Evolutionary conservation across 2,113 vertebrate genomes (phyloP).

Genomic region (Rhea pennata): DNA sequence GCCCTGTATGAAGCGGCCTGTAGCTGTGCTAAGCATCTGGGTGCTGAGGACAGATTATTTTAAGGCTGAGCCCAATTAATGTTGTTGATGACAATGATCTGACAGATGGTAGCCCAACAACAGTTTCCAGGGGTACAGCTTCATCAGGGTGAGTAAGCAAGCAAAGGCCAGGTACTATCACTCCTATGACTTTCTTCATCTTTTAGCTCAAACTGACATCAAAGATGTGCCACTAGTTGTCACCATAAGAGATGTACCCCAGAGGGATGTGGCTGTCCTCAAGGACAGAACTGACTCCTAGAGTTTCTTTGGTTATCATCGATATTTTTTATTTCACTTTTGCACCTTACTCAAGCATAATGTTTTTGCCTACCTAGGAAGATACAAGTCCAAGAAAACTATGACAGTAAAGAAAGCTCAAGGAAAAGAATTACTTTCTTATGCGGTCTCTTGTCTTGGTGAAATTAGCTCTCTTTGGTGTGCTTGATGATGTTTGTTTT

Average conservation of each 20-base stretch:
- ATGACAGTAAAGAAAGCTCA: neutral
- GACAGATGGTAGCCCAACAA: conserved; percentile 12
- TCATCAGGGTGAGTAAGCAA: neutral
- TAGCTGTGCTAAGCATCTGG: conserved; percentile 17
- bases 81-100: neutral
- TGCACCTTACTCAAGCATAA: neutral
- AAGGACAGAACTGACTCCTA: neutral
- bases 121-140: neutral
- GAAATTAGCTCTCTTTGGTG: conserved; percentile 5
- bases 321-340: neutral
- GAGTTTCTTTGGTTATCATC: neutral
- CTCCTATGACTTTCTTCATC: neutral
- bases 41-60: conserved; percentile 43
- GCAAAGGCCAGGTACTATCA: neutral
- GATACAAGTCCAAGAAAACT: neutral
- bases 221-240: fast-evolving
- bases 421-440: neutral
- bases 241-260: fast-evolving
- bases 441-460: neutral
- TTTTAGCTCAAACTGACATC: neutral
- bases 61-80: conserved; percentile 32
- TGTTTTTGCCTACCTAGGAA: neutral
- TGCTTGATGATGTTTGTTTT: conserved; percentile 38
- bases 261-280: neutral
- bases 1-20: conserved; percentile 30